Evolutionary conservation across 2,113 vertebrate genomes (phyloP), one percentile per base, ranked within the genome.

Genomic region (Corythornis madagascariensis): DNA sequence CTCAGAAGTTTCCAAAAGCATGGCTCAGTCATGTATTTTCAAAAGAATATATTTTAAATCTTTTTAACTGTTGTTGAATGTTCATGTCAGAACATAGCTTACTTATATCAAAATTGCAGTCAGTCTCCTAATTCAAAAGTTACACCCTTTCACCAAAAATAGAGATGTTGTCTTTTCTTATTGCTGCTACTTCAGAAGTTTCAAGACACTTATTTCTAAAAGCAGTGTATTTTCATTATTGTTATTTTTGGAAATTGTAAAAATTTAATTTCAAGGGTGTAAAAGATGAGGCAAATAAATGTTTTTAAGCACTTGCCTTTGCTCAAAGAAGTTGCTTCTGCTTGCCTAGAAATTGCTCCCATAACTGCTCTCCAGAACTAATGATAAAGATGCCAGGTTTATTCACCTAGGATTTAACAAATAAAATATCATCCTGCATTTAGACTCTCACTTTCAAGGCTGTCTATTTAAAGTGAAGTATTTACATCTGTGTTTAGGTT

Each of bases 371-470:
- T 76, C 56, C 47, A 79, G 38, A 71, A 76, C 31, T 66, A 33
- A 65, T 48, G 47, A 38, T 43, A 79, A 79, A 90, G 11, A 74
- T 56, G 71, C 59, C 69, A 92, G 83, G 24, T 87, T 89, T 83
- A 52, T 61, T 85, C 60, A 91, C 74, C 78, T 89, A 79, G 47
- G 29, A 77, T 91, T 91, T 94, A 77, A 64, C 75, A 77, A 89
- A 67, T 74, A 86, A 88, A 95, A 69, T 53, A 13, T 86, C 28
- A 28, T 83, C 21, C 40, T 75, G 38, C 69, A 24, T 83, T 88
- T 75, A 78, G 53, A 53, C 61, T 74, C 26, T 45, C 22, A 25
- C 42, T 88, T 86, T 86, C 70, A 93, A 83, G 59, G 52, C 35
- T 64, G 29, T 86, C 38, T 13, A 42, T 73, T 88, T 76, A 52